Evolutionary conservation across 1,140 invertebrate genomes (phyloP).

Genomic region (Drosophila elegans): DNA sequence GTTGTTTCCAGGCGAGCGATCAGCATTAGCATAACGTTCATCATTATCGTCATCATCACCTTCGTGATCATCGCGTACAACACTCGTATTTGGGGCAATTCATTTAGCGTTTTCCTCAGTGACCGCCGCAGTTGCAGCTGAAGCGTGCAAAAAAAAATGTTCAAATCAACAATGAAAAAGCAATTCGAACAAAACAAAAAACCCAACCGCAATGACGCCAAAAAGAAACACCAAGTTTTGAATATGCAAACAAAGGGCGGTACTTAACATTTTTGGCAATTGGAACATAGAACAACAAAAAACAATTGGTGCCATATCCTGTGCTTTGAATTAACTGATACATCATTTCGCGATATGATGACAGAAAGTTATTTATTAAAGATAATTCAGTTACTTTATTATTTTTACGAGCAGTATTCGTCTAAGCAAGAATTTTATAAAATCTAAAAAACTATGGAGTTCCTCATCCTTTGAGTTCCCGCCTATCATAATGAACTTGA

Average conservation of each 20-base stretch:
- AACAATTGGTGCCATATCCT: neutral
- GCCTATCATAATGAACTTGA: no score
- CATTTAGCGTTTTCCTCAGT: slow-evolving; percentile 70
- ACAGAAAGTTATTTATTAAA: neutral
- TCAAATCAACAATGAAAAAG: slow-evolving; percentile 16
- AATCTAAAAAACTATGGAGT: no score
- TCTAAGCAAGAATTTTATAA: no score
- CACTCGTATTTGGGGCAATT: slow-evolving; percentile 77
- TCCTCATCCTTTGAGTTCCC: no score
- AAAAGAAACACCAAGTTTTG: slow-evolving; percentile 13
- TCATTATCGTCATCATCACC: slow-evolving; percentile 24
- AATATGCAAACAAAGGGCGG: slow-evolving; percentile 32
- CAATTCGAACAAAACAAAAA: slow-evolving; percentile 24
- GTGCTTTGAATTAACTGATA: neutral
- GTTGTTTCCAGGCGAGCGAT: slow-evolving; percentile 74
- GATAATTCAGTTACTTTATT: no score
- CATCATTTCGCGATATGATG: no score
- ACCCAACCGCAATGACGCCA: neutral
- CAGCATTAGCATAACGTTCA: slow-evolving; percentile 71
- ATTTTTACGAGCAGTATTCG: no score
- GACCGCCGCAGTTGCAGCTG: slow-evolving; percentile 67
- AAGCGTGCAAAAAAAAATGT: slow-evolving; percentile 65
- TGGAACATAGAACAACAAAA: neutral
- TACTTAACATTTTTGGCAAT: slow-evolving; percentile 17
- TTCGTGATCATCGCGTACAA: slow-evolving; percentile 45